Conservation (phyloP, 2,797 vertebrate genomes). For the Acipenser ruthenus region DNA sequence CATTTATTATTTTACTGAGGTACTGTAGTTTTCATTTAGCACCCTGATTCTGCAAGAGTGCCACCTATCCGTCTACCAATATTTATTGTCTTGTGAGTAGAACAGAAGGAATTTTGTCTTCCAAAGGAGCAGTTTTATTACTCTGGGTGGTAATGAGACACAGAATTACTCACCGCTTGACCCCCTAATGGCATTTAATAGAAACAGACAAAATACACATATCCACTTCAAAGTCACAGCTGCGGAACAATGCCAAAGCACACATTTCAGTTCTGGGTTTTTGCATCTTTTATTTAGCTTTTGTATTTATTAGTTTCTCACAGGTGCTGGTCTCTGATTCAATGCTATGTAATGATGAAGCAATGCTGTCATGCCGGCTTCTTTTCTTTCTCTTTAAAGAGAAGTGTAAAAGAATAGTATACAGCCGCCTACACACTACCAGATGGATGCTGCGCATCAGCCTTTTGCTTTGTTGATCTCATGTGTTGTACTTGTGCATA, state of each 20-base stretch:
- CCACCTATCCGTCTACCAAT: neutral
- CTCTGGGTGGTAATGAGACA: slow-evolving; percentile 15
- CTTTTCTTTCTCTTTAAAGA: slow-evolving; percentile 39
- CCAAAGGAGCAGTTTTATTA: slow-evolving; percentile 10
- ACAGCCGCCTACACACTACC: slow-evolving; percentile 39
- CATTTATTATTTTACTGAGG: too few species aligned
- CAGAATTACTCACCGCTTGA: slow-evolving; percentile 12
- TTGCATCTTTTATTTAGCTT: slow-evolving; percentile 48
- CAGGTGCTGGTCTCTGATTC: slow-evolving; percentile 31
- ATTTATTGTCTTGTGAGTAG: neutral
- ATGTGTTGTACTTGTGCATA: slow-evolving; percentile 28
- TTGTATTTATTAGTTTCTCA: slow-evolving; percentile 42
- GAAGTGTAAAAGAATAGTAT: slow-evolving; percentile 34
- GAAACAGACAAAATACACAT: slow-evolving; percentile 10
- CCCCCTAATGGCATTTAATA: slow-evolving; percentile 17
- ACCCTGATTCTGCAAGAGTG: neutral
- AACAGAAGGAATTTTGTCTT: slow-evolving; percentile 7
- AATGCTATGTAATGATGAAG: slow-evolving; percentile 40
- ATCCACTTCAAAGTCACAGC: slow-evolving; percentile 18
- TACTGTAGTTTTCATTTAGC: neutral
- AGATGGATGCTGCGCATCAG: slow-evolving; percentile 49
- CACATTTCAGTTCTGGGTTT: slow-evolving; percentile 27
- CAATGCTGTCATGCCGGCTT: slow-evolving; percentile 44
- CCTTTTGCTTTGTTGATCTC: slow-evolving; percentile 32
- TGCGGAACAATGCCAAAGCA: slow-evolving; percentile 33